These are phyloP conservation scores for Neodontobutis hainanensis DNA, from an alignment of 2,113 vertebrate species.

Conservation along the genomic window DNA sequence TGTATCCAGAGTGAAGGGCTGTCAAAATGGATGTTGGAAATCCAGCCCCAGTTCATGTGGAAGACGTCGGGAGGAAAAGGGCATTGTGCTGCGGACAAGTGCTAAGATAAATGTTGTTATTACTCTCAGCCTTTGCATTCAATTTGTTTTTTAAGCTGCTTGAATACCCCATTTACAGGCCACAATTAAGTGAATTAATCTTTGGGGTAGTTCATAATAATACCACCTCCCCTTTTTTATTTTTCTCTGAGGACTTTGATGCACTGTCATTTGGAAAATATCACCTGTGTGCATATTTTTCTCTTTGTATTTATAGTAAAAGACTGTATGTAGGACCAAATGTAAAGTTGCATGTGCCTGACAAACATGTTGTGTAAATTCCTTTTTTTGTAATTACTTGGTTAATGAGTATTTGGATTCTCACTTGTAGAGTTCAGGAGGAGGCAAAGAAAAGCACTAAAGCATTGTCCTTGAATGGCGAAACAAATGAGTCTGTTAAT, in stretches of 20 bases:
- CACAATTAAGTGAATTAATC: conserved; percentile 75
- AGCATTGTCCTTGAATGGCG: conserved; percentile 1
- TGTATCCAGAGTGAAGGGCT: conserved; percentile 23
- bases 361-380: background rate
- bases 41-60: conserved; percentile 54
- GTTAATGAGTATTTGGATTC: background rate
- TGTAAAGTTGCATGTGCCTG: background rate
- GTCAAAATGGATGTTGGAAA: conserved; percentile 51
- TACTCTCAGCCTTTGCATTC: conserved; percentile 73
- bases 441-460: background rate
- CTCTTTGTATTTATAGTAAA: conserved; percentile 7
- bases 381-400: background rate
- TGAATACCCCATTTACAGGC: conserved; percentile 73
- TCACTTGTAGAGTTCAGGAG: background rate
- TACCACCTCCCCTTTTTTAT: conserved; percentile 27
- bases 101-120: conserved; percentile 76
- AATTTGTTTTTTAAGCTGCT: conserved; percentile 74
- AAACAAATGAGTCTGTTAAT: background rate
- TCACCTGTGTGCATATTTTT: conserved; percentile 27
- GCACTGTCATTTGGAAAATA: conserved; percentile 41
- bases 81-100: conserved; percentile 39
- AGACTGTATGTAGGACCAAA: background rate
- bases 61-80: conserved; percentile 58
- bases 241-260: conserved; percentile 9
- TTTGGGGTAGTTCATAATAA: conserved; percentile 60